Evolutionary conservation across 2,113 vertebrate genomes (phyloP).

Genomic region (Tupaia tana): DNA sequence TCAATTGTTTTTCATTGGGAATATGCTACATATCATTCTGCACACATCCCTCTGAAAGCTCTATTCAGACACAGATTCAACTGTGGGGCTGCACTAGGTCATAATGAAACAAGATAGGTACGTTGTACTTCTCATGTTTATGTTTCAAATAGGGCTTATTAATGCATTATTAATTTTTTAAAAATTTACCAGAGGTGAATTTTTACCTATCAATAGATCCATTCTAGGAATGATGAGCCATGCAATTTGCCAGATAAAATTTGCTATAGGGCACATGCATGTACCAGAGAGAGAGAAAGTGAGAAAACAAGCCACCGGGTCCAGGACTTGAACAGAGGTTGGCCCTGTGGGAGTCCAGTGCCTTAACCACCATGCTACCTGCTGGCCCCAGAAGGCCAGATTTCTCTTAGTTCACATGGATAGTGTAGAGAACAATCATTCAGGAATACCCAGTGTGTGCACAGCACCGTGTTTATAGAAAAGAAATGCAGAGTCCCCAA

Average conservation of each 20-base stretch:
- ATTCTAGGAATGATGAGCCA: constrained; percentile 8
- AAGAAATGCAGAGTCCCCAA: background rate
- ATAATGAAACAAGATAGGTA: background rate
- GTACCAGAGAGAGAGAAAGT: too few relatives aligned
- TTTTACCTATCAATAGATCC: constrained; percentile 7
- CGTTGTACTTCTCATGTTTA: background rate
- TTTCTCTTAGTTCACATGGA: constrained; percentile 54
- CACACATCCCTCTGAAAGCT: background rate
- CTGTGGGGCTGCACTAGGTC: background rate
- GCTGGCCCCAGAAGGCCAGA: background rate
- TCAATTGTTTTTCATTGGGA: background rate
- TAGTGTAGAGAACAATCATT: too few relatives aligned
- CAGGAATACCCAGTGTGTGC: background rate
- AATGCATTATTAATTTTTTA: constrained; percentile 50
- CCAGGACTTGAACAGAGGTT: too few relatives aligned
- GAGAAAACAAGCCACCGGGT: too few relatives aligned
- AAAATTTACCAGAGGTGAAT: background rate
- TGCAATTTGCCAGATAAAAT: constrained; percentile 28
- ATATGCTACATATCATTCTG: background rate
- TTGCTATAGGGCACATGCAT: too few relatives aligned
- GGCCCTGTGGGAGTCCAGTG: too few relatives aligned
- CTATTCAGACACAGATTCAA: background rate
- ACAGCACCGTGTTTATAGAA: background rate
- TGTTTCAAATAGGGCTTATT: background rate
- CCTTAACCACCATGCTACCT: too few relatives aligned